Percentiles rank a stretch among this genome's conserved stretches.
Conservation (phyloP, 2,797 vertebrate genomes). For the Bovichtus variegatus region DNA sequence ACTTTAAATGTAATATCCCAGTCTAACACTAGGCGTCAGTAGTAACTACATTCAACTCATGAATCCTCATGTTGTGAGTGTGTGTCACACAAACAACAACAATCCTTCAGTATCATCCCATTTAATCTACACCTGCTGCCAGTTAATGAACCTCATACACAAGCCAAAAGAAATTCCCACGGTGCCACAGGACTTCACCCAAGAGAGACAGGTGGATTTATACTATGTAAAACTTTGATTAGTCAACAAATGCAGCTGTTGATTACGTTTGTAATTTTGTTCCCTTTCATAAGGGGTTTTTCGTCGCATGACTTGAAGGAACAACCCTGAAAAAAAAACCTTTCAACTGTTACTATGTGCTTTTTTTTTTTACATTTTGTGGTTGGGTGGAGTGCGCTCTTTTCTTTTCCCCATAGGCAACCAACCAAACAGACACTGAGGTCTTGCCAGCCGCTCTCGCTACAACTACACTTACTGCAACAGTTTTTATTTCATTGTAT, state of each 20-base stretch:
- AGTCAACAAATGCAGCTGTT: not conserved
- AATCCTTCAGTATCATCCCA: not conserved
- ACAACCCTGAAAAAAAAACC: not conserved
- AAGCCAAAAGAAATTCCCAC: not conserved
- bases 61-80: not conserved
- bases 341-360: conserved; percentile 6
- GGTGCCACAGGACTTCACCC: not conserved
- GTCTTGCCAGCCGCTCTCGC: not conserved
- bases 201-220: not conserved
- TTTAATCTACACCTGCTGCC: not conserved
- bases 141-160: not conserved
- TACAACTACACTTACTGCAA: not conserved
- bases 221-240: not conserved
- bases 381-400: conserved; percentile 4
- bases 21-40: conserved; percentile 70
- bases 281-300: not conserved
- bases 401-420: not conserved
- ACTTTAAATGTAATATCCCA: not conserved
- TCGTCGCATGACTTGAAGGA: not conserved
- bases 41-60: conserved; percentile 12
- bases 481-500: not conserved
- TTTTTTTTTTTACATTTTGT: not conserved
- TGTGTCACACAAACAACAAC: not conserved
- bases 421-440: conserved; percentile 3
- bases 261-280: not conserved